A percentile compares a stretch with the other conserved stretches of the same genome.
Evolutionary conservation across 37 sponge, comb jelly and placozoan species (phyloP).

Genomic region (Chondrosia reniformis): DNA sequence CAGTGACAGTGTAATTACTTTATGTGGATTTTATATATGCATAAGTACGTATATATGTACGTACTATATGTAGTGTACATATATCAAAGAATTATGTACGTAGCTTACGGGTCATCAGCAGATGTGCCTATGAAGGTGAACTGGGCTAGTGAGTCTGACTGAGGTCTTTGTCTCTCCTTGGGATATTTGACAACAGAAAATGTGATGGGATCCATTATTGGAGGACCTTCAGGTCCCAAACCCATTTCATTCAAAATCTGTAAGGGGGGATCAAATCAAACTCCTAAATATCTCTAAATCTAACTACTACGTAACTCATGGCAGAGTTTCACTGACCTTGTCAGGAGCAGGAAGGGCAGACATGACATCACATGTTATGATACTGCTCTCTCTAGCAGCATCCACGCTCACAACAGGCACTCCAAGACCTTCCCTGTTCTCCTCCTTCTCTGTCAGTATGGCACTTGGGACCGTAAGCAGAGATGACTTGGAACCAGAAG

Average conservation of each 20-base stretch:
- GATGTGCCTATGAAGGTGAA: slow-evolving; percentile 69
- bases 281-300: background rate
- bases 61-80: background rate
- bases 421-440: slow-evolving; percentile 74
- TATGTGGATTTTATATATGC: no score
- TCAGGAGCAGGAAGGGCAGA: slow-evolving; percentile 53
- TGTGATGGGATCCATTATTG: slow-evolving; percentile 66
- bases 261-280: background rate
- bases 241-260: slow-evolving; percentile 81
- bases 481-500: slow-evolving; percentile 24
- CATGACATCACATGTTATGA: slow-evolving; percentile 36
- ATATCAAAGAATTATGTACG: background rate
- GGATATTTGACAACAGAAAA: slow-evolving; percentile 79
- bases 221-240: slow-evolving; percentile 77
- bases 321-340: slow-evolving; percentile 25
- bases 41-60: background rate
- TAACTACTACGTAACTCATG: background rate
- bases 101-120: slow-evolving; percentile 79
- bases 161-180: slow-evolving; percentile 40
- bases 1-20: no score
- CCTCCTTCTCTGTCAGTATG: slow-evolving; percentile 24
- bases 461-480: background rate
- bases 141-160: background rate
- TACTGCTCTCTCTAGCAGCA: slow-evolving; percentile 17
- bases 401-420: slow-evolving; percentile 65